Percentiles rank a stretch among this genome's conserved stretches.
Evolutionary conservation across 2,797 vertebrate species (phyloP).

Genomic region (Pipistrellus nathusii): DNA sequence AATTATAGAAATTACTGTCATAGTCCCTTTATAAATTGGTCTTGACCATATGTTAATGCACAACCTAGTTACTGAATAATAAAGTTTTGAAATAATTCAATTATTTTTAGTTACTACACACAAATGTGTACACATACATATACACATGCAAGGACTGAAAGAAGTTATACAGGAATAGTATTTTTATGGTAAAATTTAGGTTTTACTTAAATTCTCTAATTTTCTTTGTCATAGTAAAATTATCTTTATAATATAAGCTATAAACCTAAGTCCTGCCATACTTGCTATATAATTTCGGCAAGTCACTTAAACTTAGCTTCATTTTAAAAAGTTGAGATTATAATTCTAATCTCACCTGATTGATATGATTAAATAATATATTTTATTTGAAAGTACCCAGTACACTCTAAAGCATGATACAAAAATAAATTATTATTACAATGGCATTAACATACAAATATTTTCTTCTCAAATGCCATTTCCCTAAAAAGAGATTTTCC

Average conservation of each 20-base stretch:
- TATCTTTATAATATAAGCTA: not conserved
- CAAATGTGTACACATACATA: not conserved
- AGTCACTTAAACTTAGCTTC: conserved; percentile 48
- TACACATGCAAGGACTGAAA: not conserved
- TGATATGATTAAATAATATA: conserved; percentile 44
- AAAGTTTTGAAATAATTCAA: conserved; percentile 19
- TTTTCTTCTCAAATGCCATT: not conserved
- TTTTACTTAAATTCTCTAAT: conserved; percentile 44
- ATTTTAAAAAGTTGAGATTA: conserved; percentile 60
- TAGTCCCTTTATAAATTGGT: not conserved
- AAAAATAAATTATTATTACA: conserved; percentile 48
- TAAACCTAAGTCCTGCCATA: not conserved
- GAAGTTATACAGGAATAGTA: not conserved
- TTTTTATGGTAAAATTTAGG: not conserved
- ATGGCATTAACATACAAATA: not conserved
- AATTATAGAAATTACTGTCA: conserved; percentile 34
- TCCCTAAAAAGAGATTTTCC: not conserved
- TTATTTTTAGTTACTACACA: not conserved
- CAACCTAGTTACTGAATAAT: not conserved
- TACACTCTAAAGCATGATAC: conserved; percentile 13
- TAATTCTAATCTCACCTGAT: conserved; percentile 64
- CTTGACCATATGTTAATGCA: conserved; percentile 15
- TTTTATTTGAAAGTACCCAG: conserved; percentile 39
- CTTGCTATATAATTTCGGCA: not conserved
- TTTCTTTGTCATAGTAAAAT: conserved; percentile 45